Evolutionary conservation across 1,140 invertebrate genomes (phyloP).

Genomic region (Matsumurasca onukii): DNA sequence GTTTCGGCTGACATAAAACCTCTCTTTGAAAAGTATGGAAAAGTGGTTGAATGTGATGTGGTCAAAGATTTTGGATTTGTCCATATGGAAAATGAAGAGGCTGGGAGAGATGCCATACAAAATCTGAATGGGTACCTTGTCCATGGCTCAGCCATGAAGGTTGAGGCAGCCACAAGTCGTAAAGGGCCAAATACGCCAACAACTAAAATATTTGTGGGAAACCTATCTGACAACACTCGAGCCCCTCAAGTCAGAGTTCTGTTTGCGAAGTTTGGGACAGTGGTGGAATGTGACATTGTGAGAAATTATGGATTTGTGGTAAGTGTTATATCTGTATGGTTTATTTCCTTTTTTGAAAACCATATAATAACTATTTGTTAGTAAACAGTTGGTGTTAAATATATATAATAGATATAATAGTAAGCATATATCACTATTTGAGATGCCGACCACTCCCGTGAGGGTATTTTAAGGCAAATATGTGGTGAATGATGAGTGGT

Average conservation of each 20-base stretch:
- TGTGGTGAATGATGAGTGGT: too few relatives aligned
- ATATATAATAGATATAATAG: too few relatives aligned
- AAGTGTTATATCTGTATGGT: conserved; percentile 35
- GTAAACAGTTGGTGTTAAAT: too few relatives aligned
- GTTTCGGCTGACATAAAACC: conserved; percentile 81
- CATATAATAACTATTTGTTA: too few relatives aligned
- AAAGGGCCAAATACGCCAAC: conserved; percentile 77
- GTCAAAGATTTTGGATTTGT: conserved; percentile 98
- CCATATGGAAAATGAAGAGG: conserved; percentile 92
- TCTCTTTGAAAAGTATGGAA: conserved; percentile 93
- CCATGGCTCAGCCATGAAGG: conserved; percentile 86
- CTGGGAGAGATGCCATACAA: conserved; percentile 88
- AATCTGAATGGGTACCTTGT: conserved; percentile 86
- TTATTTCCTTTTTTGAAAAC: neutral
- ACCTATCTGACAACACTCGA: conserved; percentile 85
- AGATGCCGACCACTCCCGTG: too few relatives aligned
- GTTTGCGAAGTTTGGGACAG: conserved; percentile 84
- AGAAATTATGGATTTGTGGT: conserved; percentile 87
- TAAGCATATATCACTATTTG: too few relatives aligned
- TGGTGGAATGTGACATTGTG: conserved; percentile 88
- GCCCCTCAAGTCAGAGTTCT: conserved; percentile 82
- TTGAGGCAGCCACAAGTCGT: conserved; percentile 87
- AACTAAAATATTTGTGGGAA: conserved; percentile 88
- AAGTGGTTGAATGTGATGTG: conserved; percentile 94
- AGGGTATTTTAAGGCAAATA: too few relatives aligned